Base-by-base conservation (phyloP, 1,140 invertebrate species). In the Drosophila tropicalis region DNA sequence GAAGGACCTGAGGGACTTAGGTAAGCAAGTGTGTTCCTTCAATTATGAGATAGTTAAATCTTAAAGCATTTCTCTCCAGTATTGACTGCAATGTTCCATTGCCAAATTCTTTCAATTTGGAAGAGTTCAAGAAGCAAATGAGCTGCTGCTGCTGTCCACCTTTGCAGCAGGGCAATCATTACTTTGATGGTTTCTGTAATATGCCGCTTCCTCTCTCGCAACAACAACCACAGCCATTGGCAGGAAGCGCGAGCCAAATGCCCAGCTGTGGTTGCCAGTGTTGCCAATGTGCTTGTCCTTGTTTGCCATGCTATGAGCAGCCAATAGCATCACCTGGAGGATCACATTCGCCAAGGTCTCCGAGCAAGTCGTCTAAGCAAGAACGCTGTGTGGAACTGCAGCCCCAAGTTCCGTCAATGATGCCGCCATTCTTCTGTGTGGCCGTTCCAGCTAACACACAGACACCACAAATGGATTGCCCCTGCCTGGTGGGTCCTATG, bases 21-120 rank as follows among this genome's bases (percentile, higher is more conserved):
- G 81, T 85, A 70, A 9, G 29, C 12, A 25, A 3, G 22, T 25
- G 2, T 25, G 22, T 25, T 25, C 4, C 22, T 25, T 4, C 22
- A 25, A 25, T 25, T 25, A 25, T 4, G 22, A 0, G 22, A 25
- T 25, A 25, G 3, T 25, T 25, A 4, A 15, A 10, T 13, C 25
- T 2, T 4, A 36, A 36, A 9, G 7, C 3, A 13, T 29, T n/a
- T 12, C 19, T 22, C 62, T 0, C 13, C 5, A 85, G 81, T 60
- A 72, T 85, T 61, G 81, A 85, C 13, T 85, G 81, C 58, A 81
- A 77, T 57, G 81, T 85, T 5, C 81, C 81, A 5, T 32, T 85
- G 22, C 81, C 81, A 6, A 70, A 47, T 19, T 64, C 67, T 1
- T 85, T 81, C 6, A 68, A 81, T 44, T 12, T 78, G 54, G 70